Evolutionary conservation across 2,113 vertebrate species (phyloP).

Genomic region (Sylvietta virens): DNA sequence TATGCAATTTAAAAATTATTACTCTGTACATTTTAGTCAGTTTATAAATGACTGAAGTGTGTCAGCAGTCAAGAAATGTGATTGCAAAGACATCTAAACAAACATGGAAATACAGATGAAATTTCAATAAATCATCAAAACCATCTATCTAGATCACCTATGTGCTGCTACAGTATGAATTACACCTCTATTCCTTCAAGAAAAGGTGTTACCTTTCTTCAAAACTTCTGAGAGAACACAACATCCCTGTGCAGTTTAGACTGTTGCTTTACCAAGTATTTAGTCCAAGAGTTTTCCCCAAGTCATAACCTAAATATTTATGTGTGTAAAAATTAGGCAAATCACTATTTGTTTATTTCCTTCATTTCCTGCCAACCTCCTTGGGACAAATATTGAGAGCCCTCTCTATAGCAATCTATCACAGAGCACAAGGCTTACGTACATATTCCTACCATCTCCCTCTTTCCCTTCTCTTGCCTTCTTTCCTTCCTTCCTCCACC

Average conservation of each 20-base stretch:
- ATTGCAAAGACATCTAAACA: background rate
- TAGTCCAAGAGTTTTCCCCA: background rate
- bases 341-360: background rate
- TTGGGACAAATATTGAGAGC: background rate
- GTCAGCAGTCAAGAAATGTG: background rate
- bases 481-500: background rate
- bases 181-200: background rate
- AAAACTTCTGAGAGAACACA: background rate
- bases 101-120: background rate
- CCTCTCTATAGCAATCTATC: background rate
- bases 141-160: background rate
- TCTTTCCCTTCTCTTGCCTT: background rate
- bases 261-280: background rate
- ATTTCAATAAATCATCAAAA: background rate
- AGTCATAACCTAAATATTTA: background rate
- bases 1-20: background rate
- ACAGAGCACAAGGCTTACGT: rapidly evolving
- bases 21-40: background rate
- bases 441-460: background rate
- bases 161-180: background rate
- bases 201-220: background rate
- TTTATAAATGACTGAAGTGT: background rate
- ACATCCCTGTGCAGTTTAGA: background rate
- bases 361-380: background rate
- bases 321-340: background rate